A percentile compares a stretch with the other conserved stretches of the same genome.
These are phyloP conservation scores for Platygyra sinensis DNA, from an alignment of 64 coral and sea anemone genomes.

Conservation along the genomic window DNA sequence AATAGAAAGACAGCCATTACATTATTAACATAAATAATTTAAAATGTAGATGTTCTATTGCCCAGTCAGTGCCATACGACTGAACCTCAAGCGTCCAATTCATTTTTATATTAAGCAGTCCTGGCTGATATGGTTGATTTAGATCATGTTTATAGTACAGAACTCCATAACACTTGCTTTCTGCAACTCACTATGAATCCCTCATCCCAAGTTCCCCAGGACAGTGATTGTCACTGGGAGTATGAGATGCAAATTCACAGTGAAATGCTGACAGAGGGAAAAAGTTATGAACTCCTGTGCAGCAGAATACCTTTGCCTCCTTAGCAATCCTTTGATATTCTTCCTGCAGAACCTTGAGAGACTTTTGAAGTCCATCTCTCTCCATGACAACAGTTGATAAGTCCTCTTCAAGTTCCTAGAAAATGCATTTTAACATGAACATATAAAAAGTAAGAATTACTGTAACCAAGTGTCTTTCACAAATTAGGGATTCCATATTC, in stretches of 20 bases:
- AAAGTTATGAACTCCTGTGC: neutral
- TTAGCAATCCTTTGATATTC: slow-evolving; percentile 64
- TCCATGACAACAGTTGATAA: slow-evolving; percentile 66
- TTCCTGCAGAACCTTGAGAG: slow-evolving; percentile 56
- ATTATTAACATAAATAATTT: too few relatives aligned
- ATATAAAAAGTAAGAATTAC: too few relatives aligned
- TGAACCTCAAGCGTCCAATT: too few relatives aligned
- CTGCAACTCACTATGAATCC: neutral
- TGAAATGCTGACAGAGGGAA: neutral
- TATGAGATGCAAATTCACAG: neutral
- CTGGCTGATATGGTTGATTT: neutral
- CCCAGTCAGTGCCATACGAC: too few relatives aligned
- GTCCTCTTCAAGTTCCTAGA: slow-evolving; percentile 74
- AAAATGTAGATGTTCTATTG: too few relatives aligned
- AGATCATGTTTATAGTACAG: neutral
- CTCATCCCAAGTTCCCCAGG: neutral
- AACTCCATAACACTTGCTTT: neutral
- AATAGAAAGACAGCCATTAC: too few relatives aligned
- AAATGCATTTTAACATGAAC: neutral
- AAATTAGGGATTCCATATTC: too few relatives aligned
- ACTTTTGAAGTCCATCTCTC: slow-evolving; percentile 58
- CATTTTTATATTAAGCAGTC: too few relatives aligned
- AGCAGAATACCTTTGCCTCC: slow-evolving; percentile 60
- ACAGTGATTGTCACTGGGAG: neutral
- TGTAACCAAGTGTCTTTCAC: too few relatives aligned